These are phyloP conservation scores for Leptatherina wallacei DNA, from an alignment of 2,797 vertebrate genomes.

Conservation along the genomic window DNA sequence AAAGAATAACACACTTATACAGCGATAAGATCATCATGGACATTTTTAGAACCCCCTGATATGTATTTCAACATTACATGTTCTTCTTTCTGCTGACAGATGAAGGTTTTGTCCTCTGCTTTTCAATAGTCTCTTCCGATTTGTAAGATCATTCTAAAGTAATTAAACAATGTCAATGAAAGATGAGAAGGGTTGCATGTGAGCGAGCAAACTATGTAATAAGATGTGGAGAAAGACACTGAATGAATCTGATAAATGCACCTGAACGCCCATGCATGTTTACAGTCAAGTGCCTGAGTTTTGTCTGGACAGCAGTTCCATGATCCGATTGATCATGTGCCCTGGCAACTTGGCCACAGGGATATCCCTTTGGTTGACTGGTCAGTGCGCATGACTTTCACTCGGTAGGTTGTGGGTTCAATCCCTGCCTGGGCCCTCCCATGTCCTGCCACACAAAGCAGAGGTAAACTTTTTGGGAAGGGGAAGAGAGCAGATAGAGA, in stretches of 20 bases:
- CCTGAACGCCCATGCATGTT: background rate
- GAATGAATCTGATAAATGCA: background rate
- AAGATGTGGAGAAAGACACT: background rate
- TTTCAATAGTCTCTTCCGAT: constrained; percentile 1
- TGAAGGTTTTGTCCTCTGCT: constrained; percentile 3
- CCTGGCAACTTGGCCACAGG: too few relatives aligned
- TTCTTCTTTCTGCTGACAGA: constrained; percentile 19
- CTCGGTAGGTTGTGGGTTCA: too few relatives aligned
- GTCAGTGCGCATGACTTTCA: too few relatives aligned
- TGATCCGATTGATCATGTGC: too few relatives aligned
- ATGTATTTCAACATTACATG: constrained; percentile 18
- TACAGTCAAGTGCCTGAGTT: background rate
- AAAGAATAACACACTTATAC: constrained; percentile 46
- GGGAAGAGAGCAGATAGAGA: background rate
- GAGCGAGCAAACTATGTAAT: constrained; percentile 8
- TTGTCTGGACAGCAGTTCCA: constrained; percentile 32
- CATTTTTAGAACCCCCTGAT: constrained; percentile 27
- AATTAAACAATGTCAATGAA: constrained; percentile 2
- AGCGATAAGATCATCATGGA: constrained; percentile 48
- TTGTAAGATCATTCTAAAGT: constrained; percentile 1
- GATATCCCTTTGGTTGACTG: too few relatives aligned
- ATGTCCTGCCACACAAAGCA: too few relatives aligned
- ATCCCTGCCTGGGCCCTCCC: too few relatives aligned
- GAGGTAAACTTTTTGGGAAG: constrained; percentile 13
- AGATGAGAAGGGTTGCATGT: background rate